Evolutionary conservation across 2,797 vertebrate genomes (phyloP).

Genomic region (Lepidocolaptes lacrymiger): DNA sequence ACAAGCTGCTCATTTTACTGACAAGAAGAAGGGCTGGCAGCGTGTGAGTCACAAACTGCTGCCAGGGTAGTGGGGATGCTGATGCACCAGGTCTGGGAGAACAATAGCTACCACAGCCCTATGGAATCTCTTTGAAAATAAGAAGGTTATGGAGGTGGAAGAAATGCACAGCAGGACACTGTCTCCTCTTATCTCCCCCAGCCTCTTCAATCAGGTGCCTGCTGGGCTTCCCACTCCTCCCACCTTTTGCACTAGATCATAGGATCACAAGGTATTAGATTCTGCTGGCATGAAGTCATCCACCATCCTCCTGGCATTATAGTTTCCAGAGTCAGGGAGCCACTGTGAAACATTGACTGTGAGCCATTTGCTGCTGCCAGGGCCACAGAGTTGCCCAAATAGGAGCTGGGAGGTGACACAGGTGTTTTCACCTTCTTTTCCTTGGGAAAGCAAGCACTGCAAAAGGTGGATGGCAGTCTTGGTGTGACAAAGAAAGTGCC

Average conservation of each 20-base stretch:
- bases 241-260: conserved; percentile 7
- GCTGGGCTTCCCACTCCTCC: conserved; percentile 38
- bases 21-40: background rate
- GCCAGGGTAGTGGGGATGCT: background rate
- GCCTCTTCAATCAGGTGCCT: conserved; percentile 50
- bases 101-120: background rate
- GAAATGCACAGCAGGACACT: background rate
- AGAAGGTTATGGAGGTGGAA: conserved; percentile 43
- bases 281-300: background rate
- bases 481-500: background rate
- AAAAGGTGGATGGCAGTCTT: background rate
- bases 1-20: background rate
- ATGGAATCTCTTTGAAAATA: conserved; percentile 32
- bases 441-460: background rate
- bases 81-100: background rate
- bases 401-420: background rate
- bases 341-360: accelerated
- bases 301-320: background rate
- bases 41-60: background rate
- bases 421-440: background rate
- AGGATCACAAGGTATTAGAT: background rate
- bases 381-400: background rate
- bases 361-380: background rate
- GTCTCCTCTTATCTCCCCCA: conserved; percentile 7
- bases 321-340: background rate